phyloP scores from a whole-genome alignment of 2,888 invertebrate genomes.

The Herminia tarsipennalis region DNA sequence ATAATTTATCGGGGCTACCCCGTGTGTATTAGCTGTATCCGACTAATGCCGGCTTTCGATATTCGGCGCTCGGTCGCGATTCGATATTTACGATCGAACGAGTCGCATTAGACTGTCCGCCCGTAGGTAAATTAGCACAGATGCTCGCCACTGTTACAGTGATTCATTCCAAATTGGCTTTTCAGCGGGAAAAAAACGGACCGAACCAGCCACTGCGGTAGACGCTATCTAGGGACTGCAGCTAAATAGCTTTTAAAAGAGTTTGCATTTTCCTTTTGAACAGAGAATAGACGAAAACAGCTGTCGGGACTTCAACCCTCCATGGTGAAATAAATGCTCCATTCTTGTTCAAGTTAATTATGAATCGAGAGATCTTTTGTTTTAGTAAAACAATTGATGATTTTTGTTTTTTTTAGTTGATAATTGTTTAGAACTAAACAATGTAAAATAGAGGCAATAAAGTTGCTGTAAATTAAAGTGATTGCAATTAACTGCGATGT shows the following conservation, averaged over 20 bases:
- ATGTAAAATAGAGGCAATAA: constrained; percentile 18
- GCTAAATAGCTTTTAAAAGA: constrained; percentile 80
- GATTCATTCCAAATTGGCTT: constrained; percentile 86
- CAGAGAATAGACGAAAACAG: constrained; percentile 40
- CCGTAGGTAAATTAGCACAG: constrained; percentile 86
- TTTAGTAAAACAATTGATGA: background rate
- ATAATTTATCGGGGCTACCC: constrained; percentile 83
- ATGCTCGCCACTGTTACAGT: constrained; percentile 83
- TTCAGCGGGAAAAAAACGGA: constrained; percentile 77
- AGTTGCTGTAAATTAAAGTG: constrained; percentile 64
- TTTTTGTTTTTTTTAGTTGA: background rate
- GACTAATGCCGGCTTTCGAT: constrained; percentile 85
- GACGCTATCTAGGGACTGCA: constrained; percentile 72
- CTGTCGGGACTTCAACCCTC: constrained; percentile 35
- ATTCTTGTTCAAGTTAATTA: constrained; percentile 14
- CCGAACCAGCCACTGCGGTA: constrained; percentile 65
- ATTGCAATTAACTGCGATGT: constrained; percentile 70
- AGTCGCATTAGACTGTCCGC: constrained; percentile 84
- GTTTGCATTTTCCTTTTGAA: constrained; percentile 63
- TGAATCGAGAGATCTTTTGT: background rate
- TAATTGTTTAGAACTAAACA: background rate
- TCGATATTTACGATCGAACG: constrained; percentile 82
- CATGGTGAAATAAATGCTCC: constrained; percentile 13
- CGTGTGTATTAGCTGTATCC: constrained; percentile 85
- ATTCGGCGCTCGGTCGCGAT: constrained; percentile 83